Conservation (phyloP, 2,113 vertebrate genomes). For the Epinephelus lanceolatus region DNA sequence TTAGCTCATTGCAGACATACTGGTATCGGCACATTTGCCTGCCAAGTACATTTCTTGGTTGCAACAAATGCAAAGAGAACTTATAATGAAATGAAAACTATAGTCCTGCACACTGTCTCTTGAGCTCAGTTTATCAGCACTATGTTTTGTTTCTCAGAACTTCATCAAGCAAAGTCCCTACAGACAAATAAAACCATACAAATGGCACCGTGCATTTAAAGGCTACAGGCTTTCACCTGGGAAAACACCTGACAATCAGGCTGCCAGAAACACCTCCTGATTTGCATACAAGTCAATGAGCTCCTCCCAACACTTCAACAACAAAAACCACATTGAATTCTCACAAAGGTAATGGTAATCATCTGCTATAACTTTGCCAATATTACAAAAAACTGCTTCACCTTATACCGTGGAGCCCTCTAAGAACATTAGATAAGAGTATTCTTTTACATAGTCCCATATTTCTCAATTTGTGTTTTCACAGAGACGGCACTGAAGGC, state of each 20-base stretch:
- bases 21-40: background rate
- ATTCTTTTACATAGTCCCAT: background rate
- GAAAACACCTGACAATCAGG: background rate
- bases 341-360: too few species aligned
- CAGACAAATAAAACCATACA: background rate
- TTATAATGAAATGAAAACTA: background rate
- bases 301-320: too few species aligned
- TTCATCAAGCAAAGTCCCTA: background rate
- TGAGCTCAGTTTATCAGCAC: background rate
- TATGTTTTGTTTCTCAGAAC: background rate
- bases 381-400: too few species aligned
- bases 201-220: background rate
- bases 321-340: too few species aligned
- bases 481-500: too few species aligned
- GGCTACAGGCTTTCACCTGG: too few species aligned
- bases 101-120: background rate
- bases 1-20: background rate
- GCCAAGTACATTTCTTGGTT: too few species aligned
- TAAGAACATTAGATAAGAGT: background rate
- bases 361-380: too few species aligned
- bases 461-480: background rate
- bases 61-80: background rate
- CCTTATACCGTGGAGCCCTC: too few species aligned
- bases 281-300: background rate
- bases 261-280: background rate